Conservation (phyloP, 2,113 vertebrate genomes). For the Cyanoramphus novaezelandiae region DNA sequence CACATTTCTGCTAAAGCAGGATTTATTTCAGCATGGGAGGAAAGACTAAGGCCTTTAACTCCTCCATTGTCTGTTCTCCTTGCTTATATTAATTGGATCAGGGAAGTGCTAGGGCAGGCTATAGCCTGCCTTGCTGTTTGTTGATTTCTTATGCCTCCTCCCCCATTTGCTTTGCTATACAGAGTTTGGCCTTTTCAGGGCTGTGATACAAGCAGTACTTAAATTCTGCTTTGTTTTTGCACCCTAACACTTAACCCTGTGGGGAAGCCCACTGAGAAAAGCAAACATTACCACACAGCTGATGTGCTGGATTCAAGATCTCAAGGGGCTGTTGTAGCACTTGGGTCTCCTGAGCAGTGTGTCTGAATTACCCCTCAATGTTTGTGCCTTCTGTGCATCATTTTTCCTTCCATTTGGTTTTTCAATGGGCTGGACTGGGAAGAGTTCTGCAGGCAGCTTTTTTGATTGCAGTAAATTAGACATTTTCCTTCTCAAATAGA, state of each 20-base stretch:
- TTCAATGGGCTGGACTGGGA: not conserved
- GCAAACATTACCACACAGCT: not conserved
- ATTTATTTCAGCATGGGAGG: not conserved
- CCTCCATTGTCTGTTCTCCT: not conserved
- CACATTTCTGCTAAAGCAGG: not conserved
- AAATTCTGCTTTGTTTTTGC: not conserved
- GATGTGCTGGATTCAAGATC: not conserved
- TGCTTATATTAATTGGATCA: not conserved
- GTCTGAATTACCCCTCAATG: not conserved
- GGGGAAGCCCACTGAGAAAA: not conserved
- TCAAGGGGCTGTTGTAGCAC: not conserved
- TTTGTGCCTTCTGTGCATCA: not conserved
- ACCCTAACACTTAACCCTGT: not conserved
- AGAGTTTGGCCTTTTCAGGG: not conserved
- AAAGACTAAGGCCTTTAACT: not conserved
- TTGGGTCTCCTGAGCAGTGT: not conserved
- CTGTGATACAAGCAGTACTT: not conserved
- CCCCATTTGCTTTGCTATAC: not conserved
- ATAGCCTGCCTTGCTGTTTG: not conserved
- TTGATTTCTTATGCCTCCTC: not conserved
- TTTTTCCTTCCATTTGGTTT: not conserved
- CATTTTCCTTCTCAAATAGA: not conserved
- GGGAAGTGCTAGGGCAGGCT: not conserved
- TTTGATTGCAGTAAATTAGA: not conserved
- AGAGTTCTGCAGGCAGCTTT: not conserved